These are phyloP conservation scores for Ylistrum balloti DNA, from an alignment of 1,140 invertebrate genomes.

Conservation along the genomic window DNA sequence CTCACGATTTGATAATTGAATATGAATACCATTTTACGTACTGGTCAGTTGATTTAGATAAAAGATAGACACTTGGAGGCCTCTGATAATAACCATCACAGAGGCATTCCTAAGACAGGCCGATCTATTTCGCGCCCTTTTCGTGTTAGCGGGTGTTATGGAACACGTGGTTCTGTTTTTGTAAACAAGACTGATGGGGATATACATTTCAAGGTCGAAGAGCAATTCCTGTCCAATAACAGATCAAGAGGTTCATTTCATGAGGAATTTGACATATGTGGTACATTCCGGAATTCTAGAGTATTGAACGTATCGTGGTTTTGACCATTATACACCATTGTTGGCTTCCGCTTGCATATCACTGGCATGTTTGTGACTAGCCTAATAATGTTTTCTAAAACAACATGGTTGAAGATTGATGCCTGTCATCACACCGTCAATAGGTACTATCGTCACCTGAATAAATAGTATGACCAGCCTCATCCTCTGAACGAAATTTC, in stretches of 20 bases:
- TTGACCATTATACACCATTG: neutral
- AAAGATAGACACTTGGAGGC: neutral
- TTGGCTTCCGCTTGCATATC: neutral
- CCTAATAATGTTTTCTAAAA: neutral
- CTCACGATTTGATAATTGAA: neutral
- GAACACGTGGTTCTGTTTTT: neutral
- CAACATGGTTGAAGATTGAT: neutral
- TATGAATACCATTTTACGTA: neutral
- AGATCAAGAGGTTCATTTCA: constrained; percentile 4
- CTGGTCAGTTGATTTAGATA: neutral
- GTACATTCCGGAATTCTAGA: neutral
- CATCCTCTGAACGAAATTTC: neutral
- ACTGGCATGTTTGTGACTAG: neutral
- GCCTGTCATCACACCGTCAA: neutral
- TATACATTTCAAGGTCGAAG: neutral
- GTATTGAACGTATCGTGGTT: neutral
- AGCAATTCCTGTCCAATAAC: neutral
- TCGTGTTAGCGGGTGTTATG: neutral
- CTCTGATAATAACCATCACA: neutral
- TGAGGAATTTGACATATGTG: constrained; percentile 1
- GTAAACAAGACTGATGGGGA: neutral
- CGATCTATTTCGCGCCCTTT: constrained; percentile 1
- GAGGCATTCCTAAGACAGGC: neutral
- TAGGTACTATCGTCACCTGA: neutral
- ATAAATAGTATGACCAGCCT: neutral